These are phyloP conservation scores for Crotalus viridis DNA, from an alignment of 2,113 vertebrate genomes.

Conservation along the genomic window DNA sequence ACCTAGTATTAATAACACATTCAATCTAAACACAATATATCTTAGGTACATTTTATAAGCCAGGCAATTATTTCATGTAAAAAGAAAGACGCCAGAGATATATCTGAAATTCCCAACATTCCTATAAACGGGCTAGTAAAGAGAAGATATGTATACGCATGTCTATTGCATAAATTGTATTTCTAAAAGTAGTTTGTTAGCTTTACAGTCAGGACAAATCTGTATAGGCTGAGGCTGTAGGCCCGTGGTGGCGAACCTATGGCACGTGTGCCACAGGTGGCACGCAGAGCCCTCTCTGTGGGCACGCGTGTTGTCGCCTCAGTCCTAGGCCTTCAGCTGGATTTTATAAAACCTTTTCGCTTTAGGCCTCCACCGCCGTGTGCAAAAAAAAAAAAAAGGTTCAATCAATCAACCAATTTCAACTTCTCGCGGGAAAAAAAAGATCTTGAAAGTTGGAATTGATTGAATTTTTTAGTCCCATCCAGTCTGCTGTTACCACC, in stretches of 20 bases:
- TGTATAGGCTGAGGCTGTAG: background rate
- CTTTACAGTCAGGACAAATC: background rate
- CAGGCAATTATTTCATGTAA: background rate
- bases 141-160: background rate
- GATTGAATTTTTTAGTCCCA: too few relatives aligned
- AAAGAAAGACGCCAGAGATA: background rate
- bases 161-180: background rate
- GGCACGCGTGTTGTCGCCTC: too few relatives aligned
- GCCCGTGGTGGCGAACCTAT: background rate
- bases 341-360: too few relatives aligned
- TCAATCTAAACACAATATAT: background rate
- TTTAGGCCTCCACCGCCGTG: too few relatives aligned
- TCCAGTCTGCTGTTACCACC: too few relatives aligned
- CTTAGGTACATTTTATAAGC: background rate
- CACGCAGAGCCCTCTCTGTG: too few relatives aligned
- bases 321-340: too few relatives aligned
- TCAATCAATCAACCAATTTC: too few relatives aligned
- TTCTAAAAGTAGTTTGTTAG: background rate
- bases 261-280: too few relatives aligned
- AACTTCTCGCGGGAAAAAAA: too few relatives aligned
- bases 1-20: background rate
- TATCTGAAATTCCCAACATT: background rate
- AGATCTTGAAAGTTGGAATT: too few relatives aligned
- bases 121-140: background rate
- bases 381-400: too few relatives aligned